Evolutionary conservation across 30 jellyfish, hydroid and myxozoan genomes (phyloP).

Genomic region (Pseudorhiza aurosa): DNA sequence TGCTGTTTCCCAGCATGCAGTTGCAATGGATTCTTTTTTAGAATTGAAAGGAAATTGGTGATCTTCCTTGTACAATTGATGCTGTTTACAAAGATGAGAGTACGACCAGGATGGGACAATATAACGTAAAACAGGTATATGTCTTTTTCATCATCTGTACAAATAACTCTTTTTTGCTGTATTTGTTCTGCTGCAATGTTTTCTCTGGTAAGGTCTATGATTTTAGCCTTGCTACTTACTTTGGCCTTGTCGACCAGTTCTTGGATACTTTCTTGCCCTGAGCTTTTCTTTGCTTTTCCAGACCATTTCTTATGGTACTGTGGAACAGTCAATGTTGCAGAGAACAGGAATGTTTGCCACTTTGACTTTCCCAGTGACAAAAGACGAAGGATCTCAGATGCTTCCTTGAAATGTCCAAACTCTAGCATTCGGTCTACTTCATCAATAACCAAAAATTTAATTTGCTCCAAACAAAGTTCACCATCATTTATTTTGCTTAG

Average conservation of each 20-base stretch:
- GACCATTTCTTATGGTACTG: slow-evolving; percentile 65
- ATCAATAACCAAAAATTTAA: slow-evolving; percentile 86
- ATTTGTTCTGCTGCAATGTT: slow-evolving; percentile 89
- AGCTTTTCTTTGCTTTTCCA: slow-evolving; percentile 1
- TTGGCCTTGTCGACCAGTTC: slow-evolving; percentile 69
- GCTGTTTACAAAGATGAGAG: slow-evolving; percentile 84
- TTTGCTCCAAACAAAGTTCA: slow-evolving; percentile 48
- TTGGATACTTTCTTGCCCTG: slow-evolving; percentile 53
- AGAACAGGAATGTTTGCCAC: slow-evolving; percentile 81
- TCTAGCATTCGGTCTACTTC: slow-evolving; percentile 98
- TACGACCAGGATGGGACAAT: slow-evolving; percentile 85
- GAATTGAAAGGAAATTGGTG: slow-evolving; percentile 54
- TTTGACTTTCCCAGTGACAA: slow-evolving; percentile 39
- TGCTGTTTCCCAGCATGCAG: slow-evolving; percentile 95
- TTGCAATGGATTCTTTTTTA: slow-evolving; percentile 77
- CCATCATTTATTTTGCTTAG: slow-evolving; percentile 66
- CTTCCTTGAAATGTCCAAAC: slow-evolving; percentile 92
- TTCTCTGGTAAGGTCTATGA: slow-evolving; percentile 80
- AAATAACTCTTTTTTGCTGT: slow-evolving; percentile 67
- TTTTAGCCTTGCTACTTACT: slow-evolving; percentile 69
- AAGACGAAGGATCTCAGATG: slow-evolving; percentile 57
- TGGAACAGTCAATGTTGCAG: slow-evolving; percentile 93
- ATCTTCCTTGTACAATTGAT: slow-evolving; percentile 73
- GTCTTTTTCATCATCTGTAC: slow-evolving; percentile 90
- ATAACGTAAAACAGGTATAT: slow-evolving; percentile 60